These are phyloP conservation scores for Oasisia sp. DNA, from an alignment of 2,888 invertebrate genomes.

Conservation along the genomic window DNA sequence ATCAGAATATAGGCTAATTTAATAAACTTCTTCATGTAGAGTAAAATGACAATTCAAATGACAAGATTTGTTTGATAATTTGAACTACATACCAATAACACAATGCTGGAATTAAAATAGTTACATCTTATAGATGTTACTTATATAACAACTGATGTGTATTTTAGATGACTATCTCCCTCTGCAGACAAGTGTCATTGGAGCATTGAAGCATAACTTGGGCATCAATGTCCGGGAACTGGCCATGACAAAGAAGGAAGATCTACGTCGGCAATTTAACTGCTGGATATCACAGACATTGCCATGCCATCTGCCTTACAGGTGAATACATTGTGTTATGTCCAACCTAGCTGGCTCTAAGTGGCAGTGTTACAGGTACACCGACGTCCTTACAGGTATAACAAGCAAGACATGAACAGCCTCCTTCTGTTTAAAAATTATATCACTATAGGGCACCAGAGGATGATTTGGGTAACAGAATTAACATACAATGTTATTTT, in stretches of 20 bases:
- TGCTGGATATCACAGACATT: constrained; percentile 61
- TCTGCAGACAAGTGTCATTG: constrained; percentile 48
- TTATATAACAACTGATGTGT: background rate
- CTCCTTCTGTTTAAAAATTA: too few species aligned
- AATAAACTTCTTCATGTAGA: too few species aligned
- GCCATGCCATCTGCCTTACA: constrained; percentile 47
- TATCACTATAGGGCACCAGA: too few species aligned
- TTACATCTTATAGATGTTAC: background rate
- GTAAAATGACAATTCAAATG: too few species aligned
- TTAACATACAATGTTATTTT: too few species aligned
- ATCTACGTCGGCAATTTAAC: constrained; percentile 53
- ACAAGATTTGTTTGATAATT: too few species aligned
- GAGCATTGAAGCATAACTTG: constrained; percentile 51
- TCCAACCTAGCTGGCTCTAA: too few species aligned
- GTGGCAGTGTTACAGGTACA: background rate
- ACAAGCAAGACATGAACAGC: background rate
- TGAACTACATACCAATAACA: too few species aligned
- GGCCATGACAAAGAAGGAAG: constrained; percentile 52
- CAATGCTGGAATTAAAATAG: background rate
- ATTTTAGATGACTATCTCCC: constrained; percentile 27
- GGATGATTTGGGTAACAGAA: too few species aligned
- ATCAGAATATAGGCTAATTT: too few species aligned
- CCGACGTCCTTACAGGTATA: background rate
- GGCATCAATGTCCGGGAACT: constrained; percentile 49
- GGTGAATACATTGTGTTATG: constrained; percentile 32